phyloP scores from a whole-genome alignment of 2,888 invertebrate genomes.

The Trachelus tabidus region DNA sequence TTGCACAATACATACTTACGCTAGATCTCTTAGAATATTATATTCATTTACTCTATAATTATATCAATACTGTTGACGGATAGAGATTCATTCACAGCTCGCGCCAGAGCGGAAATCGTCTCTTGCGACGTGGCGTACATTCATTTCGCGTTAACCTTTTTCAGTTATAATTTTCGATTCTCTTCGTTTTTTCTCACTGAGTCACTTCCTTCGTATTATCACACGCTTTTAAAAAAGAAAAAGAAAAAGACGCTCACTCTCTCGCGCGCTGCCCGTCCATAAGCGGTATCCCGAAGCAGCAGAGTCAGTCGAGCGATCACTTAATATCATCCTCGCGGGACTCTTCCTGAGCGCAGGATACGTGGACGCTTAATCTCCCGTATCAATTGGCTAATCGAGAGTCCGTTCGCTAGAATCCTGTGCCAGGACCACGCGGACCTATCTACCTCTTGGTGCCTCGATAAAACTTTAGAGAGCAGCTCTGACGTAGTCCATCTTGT shows the following conservation, averaged over 20 bases:
- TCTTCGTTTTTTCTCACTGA: slow-evolving; percentile 20
- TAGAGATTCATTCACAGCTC: slow-evolving; percentile 66
- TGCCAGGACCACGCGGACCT: background rate
- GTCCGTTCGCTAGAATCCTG: background rate
- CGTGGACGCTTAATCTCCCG: background rate
- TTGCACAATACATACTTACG: slow-evolving; percentile 62
- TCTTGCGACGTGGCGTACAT: slow-evolving; percentile 51
- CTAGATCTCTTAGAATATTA: slow-evolving; percentile 63
- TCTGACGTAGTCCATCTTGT: background rate
- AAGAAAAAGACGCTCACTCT: background rate
- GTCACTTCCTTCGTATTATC: slow-evolving; percentile 34
- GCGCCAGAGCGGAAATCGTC: slow-evolving; percentile 59
- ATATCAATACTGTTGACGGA: slow-evolving; percentile 67
- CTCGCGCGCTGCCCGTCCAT: slow-evolving; percentile 8
- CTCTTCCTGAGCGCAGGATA: background rate
- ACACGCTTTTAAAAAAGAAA: slow-evolving; percentile 26
- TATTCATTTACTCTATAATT: slow-evolving; percentile 66
- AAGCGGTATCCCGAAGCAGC: slow-evolving; percentile 11
- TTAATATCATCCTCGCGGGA: background rate
- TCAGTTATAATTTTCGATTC: slow-evolving; percentile 23
- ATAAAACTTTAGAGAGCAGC: background rate
- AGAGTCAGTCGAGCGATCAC: slow-evolving; percentile 19
- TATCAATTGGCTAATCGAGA: background rate
- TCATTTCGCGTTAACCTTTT: slow-evolving; percentile 34
- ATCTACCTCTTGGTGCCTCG: background rate